Percentiles rank a stretch among this genome's conserved stretches.
Conservation (phyloP, 2,113 vertebrate genomes). For the Callocephalon fimbriatum region DNA sequence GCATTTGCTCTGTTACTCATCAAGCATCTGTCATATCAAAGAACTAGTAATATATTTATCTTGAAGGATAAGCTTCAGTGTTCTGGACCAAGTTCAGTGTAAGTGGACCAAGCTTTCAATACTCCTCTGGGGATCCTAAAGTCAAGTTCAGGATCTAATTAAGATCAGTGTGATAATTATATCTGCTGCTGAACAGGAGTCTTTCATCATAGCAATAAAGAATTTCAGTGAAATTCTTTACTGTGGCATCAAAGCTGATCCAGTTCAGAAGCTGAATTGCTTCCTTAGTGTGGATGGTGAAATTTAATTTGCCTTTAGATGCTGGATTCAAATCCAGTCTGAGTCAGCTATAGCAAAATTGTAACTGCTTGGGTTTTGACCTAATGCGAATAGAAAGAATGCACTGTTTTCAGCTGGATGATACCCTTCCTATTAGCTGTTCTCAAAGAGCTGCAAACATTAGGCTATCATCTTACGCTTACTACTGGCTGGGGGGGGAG, state of each 20-base stretch:
- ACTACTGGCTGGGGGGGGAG: neutral
- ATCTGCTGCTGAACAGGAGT: neutral
- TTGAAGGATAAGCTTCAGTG: constrained; percentile 29
- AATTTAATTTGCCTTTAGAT: constrained; percentile 49
- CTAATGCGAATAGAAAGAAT: neutral
- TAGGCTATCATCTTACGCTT: neutral
- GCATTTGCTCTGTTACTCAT: constrained; percentile 21
- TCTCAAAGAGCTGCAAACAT: neutral
- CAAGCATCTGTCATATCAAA: constrained; percentile 21
- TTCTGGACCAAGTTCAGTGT: constrained; percentile 22
- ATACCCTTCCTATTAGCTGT: neutral
- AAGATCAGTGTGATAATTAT: constrained; percentile 32
- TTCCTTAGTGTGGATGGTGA: neutral
- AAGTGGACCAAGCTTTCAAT: constrained; percentile 11
- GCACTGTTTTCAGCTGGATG: neutral
- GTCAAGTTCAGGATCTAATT: constrained; percentile 46
- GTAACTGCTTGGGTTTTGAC: neutral
- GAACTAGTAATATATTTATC: neutral
- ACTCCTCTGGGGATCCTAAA: constrained; percentile 9
- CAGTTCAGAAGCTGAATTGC: constrained; percentile 25
- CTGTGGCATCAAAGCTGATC: neutral
- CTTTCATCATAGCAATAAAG: neutral
- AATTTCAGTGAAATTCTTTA: neutral
- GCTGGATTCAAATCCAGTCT: neutral
- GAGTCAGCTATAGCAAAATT: neutral